Percentiles rank a stretch among this genome's conserved stretches.
These are phyloP conservation scores for Cyphomyrus discorhynchus DNA, from an alignment of 2,113 vertebrate genomes.

Conservation along the genomic window DNA sequence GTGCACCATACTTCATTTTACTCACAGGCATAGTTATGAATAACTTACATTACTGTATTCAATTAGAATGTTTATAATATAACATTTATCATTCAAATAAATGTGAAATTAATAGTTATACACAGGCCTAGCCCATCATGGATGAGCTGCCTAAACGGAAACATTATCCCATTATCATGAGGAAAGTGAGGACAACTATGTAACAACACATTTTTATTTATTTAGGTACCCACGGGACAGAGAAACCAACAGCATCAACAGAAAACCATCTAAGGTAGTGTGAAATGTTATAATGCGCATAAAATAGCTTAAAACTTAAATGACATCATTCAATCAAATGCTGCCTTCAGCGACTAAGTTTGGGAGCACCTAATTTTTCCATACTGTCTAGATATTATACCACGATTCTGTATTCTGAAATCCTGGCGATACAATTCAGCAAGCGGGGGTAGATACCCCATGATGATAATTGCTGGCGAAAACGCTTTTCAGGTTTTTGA, in stretches of 20 bases:
- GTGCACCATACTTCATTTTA: not conserved
- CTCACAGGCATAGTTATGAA: not conserved
- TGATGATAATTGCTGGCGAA: not conserved
- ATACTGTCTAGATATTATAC: not conserved
- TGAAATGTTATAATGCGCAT: not conserved
- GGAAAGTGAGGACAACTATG: too few relatives aligned
- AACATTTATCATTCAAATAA: too few relatives aligned
- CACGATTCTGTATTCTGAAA: not conserved
- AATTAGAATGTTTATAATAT: too few relatives aligned
- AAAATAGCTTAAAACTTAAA: not conserved
- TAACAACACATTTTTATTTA: not conserved
- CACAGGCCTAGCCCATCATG: too few relatives aligned
- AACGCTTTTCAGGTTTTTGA: not conserved
- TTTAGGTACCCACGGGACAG: not conserved
- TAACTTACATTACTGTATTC: not conserved
- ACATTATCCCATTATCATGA: too few relatives aligned
- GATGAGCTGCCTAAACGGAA: too few relatives aligned
- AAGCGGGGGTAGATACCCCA: not conserved
- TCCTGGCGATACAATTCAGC: not conserved
- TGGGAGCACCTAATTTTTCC: not conserved
- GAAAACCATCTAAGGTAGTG: not conserved
- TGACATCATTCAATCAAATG: not conserved
- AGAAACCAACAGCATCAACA: not conserved
- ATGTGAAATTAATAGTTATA: too few relatives aligned
- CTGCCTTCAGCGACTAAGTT: not conserved